Conservation (phyloP, 92 coral and sea anemone genomes). For the Isaurus tuberculatus region DNA sequence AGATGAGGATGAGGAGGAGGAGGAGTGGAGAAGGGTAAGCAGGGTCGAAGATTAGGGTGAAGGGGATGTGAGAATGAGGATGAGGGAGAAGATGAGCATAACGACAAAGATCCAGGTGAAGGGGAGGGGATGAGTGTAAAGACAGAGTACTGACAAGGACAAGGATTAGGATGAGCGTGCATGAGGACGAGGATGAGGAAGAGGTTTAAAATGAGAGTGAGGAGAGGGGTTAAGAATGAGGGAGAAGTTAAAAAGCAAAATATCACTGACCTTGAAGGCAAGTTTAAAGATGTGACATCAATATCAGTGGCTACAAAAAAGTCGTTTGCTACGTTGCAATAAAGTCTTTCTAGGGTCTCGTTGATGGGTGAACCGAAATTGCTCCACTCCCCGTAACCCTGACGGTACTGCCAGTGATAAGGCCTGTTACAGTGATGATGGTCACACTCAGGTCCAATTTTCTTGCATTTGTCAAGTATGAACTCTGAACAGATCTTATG, state of each 20-base stretch:
- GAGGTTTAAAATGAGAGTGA: background rate
- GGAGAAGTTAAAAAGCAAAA: background rate
- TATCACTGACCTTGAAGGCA: background rate
- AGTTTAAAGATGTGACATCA: conserved; percentile 17
- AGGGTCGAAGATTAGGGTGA: no score
- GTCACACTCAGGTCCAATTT: conserved; percentile 37
- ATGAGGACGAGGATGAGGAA: background rate
- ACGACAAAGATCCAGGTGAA: no score
- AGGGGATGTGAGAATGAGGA: no score
- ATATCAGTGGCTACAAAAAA: conserved; percentile 59
- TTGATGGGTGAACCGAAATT: conserved; percentile 61
- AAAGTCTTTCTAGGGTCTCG: conserved; percentile 65
- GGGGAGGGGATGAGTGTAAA: no score
- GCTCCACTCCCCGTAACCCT: conserved; percentile 73
- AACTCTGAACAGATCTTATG: conserved; percentile 46
- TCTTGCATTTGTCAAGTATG: conserved; percentile 31
- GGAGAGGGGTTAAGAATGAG: background rate
- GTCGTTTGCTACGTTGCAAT: conserved; percentile 74
- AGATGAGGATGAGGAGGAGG: no score
- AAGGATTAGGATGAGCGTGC: no score
- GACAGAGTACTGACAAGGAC: no score
- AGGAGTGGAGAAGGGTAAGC: no score
- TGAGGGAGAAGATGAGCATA: no score
- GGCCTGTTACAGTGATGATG: conserved; percentile 80
- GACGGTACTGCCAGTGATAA: conserved; percentile 90